Evolutionary conservation across 92 coral and sea anemone genomes (phyloP), one percentile per base, ranked within the genome.

Genomic region (Porites rus): DNA sequence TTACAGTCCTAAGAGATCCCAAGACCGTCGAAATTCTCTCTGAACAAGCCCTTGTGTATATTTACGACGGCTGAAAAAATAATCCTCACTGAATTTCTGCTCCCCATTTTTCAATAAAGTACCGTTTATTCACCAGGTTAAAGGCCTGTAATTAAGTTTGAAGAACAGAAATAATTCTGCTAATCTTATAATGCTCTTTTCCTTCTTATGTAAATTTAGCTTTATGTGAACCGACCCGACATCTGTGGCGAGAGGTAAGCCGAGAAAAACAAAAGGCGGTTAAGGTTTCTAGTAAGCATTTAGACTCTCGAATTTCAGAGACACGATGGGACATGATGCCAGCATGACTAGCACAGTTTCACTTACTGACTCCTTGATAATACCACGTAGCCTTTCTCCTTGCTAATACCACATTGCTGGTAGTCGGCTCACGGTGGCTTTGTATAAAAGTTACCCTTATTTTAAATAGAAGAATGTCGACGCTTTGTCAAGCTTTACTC

Each of bases 231-330:
- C 62, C 43, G 72, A 78, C 50, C 65, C 59, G 83, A 65, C 83
- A 62, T 46, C 11, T 78, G 83, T n/a, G 83, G 83, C 51, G 28
- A 43, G 59, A 65, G 59, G 43, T 78, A 17, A 19, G 38, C 18
- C 46, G 19, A 13, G 51, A 58, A 46, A 63, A 72, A 78, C 72
- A 64, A 51, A 63, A 18, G 28, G 71, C 82, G 82, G 82, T 77
- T 77, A 43, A 52, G 60, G 62, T 77, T 77, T 58, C 70, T 43
- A 38, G 46, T 51, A 74, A 6, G 16, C 13, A 74, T 51, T 69
- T 13, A 69, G 74, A 31, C 51, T 78, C 83, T 78, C 83, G 72
- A 78, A 60, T 78, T 77, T 46, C 82, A 19, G 7, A 50, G 46
- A 38, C 46, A 3, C 46, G 46, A 38, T 38, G 46, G 61, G 83